Base-by-base conservation (phyloP, 64 coral and sea anemone genomes). In the Stichodactyla helianthus region DNA sequence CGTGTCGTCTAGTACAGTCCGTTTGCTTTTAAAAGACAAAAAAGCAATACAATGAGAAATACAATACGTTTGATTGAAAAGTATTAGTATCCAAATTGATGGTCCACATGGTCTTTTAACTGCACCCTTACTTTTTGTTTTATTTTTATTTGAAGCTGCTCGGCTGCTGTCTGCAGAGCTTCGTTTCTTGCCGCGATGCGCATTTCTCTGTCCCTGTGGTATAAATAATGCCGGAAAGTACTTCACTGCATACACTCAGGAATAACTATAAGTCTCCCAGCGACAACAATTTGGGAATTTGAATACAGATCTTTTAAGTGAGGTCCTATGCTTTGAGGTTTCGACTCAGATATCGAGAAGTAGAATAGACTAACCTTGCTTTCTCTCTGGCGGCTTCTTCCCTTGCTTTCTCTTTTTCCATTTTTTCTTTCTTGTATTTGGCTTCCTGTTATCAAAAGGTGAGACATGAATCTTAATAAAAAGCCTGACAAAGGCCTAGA, bases 371-470 rank as follows among this genome's bases (percentile, higher is more conserved):
- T 59, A 78, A 98, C 95, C 92, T 98, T 16, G 89, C 95, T 74
- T 93, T 98, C 56, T 98, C 92, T 68, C 89, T 90, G 11, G 95
- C 95, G 16, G 92, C 95, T 79, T 93, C 95, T 59, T 98, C 95
- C 65, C 95, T 88, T 2, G 92, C 95, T 78, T 94, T 98, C 60
- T 98, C 95, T 77, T 86, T 88, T 70, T 98, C 95, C 55, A 91
- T 87, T 65, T 98, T 98, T 18, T 98, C 95, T 55, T 91, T 81
- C 26, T 91, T 86, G 71, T 93, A 98, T 86, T 93, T 91, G 25
- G 92, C 95, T 91, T 98, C 95, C 95, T 98, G 82, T 35, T 58
- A 17, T 79, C 26, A 79, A 51, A 50, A 79, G 10, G 6, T 15
- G 62, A 65, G 19, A 5, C 3, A 65, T 65, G 35, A 9, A 5